Base-by-base conservation (phyloP, 2,113 vertebrate genomes). In the Meles meles region DNA sequence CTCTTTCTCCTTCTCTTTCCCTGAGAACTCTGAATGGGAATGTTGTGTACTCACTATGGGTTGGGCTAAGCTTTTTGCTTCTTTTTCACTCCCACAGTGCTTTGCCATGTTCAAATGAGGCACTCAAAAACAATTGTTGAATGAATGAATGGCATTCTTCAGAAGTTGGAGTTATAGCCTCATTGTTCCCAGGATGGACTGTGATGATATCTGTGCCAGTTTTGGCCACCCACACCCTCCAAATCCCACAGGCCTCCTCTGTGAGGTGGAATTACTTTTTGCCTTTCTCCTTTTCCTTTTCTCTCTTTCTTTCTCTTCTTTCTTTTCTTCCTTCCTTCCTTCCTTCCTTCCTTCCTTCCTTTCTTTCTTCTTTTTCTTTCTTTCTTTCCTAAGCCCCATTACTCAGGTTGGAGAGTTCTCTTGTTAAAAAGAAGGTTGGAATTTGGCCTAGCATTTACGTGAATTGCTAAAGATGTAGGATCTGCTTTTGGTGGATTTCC, bases 21-120 rank as follows among this genome's bases (percentile, higher is more conserved):
- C 91, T 61, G 90, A 97, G 96, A 97, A 97, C 97, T 97, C 97
- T 97, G 97, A 97, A 90, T 87, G 93, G 27, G 61, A 94, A 34
- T 47, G 76, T 92, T 97, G 88, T 95, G 77, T 65, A 11, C 39
- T 65, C 65, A 12, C n/a, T 5, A 0, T 6, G 17, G 52, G 15
- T 47, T 80, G 52, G 77, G n/a, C 39, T 34, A 79, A 94, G 91
- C 18, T n/a, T 88, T 97, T 9, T 92, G 83, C 96, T 94, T 83
- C 31, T 97, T 81, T 93, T 57, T 87, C 49, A 21, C 2, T n/a
- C 90, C 84, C 39, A 90, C 59, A 31, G 89, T 57, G 29, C 80
- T 95, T 92, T 96, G 13, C 77, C 92, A 3, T 86, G 55, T 91
- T 92, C 77, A 23, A 31, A 88, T 39, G 92, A 93, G 34, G n/a